These are phyloP conservation scores for Whitmania pigra DNA, from an alignment of 1,140 invertebrate genomes.

Conservation along the genomic window DNA sequence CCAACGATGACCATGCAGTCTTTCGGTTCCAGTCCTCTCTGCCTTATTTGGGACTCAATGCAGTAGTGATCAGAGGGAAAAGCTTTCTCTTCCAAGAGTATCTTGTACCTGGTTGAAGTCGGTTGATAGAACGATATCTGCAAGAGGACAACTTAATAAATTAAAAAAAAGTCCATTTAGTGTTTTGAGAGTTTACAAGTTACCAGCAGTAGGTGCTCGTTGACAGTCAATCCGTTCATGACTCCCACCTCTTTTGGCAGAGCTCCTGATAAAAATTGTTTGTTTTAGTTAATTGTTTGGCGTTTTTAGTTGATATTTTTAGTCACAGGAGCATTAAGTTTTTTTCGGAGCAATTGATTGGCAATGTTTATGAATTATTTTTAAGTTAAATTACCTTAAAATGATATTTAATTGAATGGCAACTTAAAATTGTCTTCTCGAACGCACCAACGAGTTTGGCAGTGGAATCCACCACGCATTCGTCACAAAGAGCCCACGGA, in stretches of 20 bases:
- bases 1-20: slow-evolving; percentile 44
- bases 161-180: too few species aligned
- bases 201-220: slow-evolving; percentile 47
- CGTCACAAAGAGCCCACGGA: slow-evolving; percentile 47
- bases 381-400: too few species aligned
- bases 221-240: slow-evolving; percentile 51
- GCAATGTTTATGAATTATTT: not conserved
- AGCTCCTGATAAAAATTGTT: slow-evolving; percentile 35
- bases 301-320: too few species aligned
- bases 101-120: slow-evolving; percentile 46
- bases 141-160: slow-evolving; percentile 10
- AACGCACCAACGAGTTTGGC: slow-evolving; percentile 43
- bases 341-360: too few species aligned
- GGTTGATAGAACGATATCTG: slow-evolving; percentile 51
- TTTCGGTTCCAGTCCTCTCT: slow-evolving; percentile 46
- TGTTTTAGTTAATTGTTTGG: not conserved
- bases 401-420: too few species aligned
- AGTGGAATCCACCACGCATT: slow-evolving; percentile 38
- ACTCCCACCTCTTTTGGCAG: slow-evolving; percentile 43
- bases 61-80: slow-evolving; percentile 55
- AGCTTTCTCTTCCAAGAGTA: slow-evolving; percentile 49
- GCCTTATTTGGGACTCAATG: slow-evolving; percentile 48
- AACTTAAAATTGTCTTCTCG: not conserved
- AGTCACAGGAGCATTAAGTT: too few species aligned
- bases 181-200: slow-evolving; percentile 10